Evolutionary conservation across 2,113 vertebrate species (phyloP).

Genomic region (Alces alces): DNA sequence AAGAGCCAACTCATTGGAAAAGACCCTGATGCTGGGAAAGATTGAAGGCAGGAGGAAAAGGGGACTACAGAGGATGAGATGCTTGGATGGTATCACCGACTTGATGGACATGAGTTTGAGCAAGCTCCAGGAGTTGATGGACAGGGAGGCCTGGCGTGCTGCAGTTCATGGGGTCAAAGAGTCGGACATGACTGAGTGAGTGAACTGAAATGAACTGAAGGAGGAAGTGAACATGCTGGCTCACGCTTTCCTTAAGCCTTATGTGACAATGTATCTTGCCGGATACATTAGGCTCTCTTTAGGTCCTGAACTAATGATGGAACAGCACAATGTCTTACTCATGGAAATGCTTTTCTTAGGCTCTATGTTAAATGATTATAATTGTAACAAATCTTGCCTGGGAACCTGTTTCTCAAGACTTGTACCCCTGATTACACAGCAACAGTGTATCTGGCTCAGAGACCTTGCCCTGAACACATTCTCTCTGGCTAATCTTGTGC

Average conservation of each 20-base stretch:
- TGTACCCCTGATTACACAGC: not conserved
- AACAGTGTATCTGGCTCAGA: not conserved
- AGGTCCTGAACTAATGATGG: not conserved
- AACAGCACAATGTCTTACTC: not conserved
- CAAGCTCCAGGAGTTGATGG: not conserved
- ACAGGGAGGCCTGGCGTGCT: not conserved
- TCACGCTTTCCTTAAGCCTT: not conserved
- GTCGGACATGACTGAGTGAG: not conserved
- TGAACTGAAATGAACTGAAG: not conserved
- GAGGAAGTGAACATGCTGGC: not conserved
- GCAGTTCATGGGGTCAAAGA: not conserved
- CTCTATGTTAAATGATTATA: not conserved
- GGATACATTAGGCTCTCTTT: not conserved
- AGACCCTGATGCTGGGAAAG: not conserved
- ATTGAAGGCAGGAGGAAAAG: not conserved
- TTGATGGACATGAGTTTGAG: not conserved
- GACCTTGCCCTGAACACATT: not conserved
- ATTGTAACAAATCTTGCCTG: not conserved
- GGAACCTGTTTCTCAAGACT: not conserved
- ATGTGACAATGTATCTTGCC: accelerated
- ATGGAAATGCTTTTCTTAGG: not conserved
- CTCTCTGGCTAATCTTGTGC: not conserved
- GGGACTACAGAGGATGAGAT: not conserved
- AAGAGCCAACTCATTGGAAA: not conserved
- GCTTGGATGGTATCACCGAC: not conserved